These are phyloP conservation scores for Bombyx mandarina DNA, from an alignment of 1,140 invertebrate genomes.

Conservation along the genomic window DNA sequence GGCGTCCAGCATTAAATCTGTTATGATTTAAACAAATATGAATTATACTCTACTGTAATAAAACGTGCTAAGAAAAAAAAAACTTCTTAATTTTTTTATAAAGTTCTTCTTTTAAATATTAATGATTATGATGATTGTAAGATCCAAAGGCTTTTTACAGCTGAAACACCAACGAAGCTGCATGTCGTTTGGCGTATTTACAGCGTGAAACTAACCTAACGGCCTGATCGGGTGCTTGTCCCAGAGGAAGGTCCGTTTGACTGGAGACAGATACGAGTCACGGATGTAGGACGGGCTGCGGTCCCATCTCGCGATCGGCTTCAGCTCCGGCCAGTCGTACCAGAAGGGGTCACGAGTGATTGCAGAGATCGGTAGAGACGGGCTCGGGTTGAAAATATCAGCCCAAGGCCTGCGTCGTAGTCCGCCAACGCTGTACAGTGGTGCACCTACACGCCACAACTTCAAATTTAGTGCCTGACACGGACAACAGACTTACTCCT, in stretches of 20 bases:
- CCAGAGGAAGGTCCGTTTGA: constrained; percentile 91
- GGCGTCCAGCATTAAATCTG: constrained; percentile 66
- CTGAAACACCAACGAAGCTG: constrained; percentile 32
- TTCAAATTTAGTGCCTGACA: constrained; percentile 25
- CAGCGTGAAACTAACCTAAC: constrained; percentile 74
- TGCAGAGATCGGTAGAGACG: constrained; percentile 81
- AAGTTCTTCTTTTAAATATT: constrained; percentile 1
- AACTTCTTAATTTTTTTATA: too few species aligned
- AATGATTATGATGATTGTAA: constrained; percentile 17
- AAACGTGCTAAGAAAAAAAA: too few species aligned
- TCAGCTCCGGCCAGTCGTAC: constrained; percentile 84
- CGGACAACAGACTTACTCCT: constrained; percentile 36
- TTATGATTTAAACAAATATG: constrained; percentile 31
- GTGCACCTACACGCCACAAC: constrained; percentile 73
- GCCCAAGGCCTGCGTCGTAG: constrained; percentile 77
- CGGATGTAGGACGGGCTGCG: constrained; percentile 84
- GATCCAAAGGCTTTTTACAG: constrained; percentile 41
- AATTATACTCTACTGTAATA: not conserved
- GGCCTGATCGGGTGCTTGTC: constrained; percentile 89
- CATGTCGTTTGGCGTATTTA: constrained; percentile 33
- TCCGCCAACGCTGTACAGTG: constrained; percentile 77
- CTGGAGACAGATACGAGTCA: constrained; percentile 88
- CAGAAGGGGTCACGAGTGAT: constrained; percentile 89
- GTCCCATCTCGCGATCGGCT: constrained; percentile 77
- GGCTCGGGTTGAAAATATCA: constrained; percentile 83